Conservation (phyloP, 2,888 invertebrate species). For the Notocelia uddmanniana region DNA sequence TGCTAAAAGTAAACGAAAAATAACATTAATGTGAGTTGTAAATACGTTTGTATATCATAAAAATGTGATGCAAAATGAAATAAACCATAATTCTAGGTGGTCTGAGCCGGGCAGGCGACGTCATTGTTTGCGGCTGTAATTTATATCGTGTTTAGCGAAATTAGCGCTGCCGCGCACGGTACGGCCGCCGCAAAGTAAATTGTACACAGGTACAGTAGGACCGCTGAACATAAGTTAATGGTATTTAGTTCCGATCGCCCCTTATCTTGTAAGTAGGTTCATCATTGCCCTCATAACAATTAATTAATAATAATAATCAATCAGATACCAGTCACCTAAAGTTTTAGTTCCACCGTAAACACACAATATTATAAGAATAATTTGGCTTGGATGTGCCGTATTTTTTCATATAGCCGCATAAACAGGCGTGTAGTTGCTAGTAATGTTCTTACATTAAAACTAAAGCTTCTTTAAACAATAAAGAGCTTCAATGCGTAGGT, state of each 20-base stretch:
- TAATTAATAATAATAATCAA: neutral
- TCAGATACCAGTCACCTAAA: neutral
- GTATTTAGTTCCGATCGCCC: no score
- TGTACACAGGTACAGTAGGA: slow-evolving; percentile 2
- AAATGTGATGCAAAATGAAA: slow-evolving; percentile 20
- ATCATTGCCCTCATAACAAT: no score
- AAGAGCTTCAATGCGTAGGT: no score
- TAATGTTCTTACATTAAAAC: no score
- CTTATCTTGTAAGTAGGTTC: no score
- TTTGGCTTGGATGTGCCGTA: neutral
- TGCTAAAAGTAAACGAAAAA: neutral
- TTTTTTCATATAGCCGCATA: neutral
- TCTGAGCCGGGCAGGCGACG: slow-evolving; percentile 54
- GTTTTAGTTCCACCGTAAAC: neutral
- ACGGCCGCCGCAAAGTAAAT: slow-evolving; percentile 15
- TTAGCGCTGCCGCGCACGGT: slow-evolving; percentile 65
- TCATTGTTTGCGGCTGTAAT: slow-evolving; percentile 80
- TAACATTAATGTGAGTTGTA: neutral
- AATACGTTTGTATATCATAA: slow-evolving; percentile 3
- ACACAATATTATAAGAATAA: neutral
- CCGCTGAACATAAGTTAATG: neutral
- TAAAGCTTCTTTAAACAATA: no score
- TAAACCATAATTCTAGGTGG: slow-evolving; percentile 29
- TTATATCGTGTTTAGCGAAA: slow-evolving; percentile 79
- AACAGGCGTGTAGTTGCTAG: neutral